Evolutionary conservation across 2,797 vertebrate genomes (phyloP).

Genomic region (Echeneis naucrates): DNA sequence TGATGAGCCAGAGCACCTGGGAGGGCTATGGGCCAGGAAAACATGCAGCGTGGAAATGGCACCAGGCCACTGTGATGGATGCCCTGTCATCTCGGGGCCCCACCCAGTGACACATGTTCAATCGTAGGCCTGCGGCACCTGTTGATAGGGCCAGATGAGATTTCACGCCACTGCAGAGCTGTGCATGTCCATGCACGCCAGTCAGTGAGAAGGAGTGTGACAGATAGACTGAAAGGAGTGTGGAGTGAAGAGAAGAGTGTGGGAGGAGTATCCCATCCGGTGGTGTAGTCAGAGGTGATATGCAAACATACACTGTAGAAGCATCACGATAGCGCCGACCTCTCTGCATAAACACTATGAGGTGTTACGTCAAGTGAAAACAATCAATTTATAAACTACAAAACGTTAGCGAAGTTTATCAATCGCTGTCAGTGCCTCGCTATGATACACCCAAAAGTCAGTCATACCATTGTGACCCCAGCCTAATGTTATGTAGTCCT

Average conservation of each 20-base stretch:
- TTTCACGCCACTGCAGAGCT: slow-evolving; percentile 44
- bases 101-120: slow-evolving; percentile 55
- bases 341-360: too few relatives aligned
- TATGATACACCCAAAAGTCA: too few relatives aligned
- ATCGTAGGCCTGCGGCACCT: slow-evolving; percentile 63
- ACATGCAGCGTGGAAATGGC: slow-evolving; percentile 30
- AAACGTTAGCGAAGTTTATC: too few relatives aligned
- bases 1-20: slow-evolving; percentile 69
- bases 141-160: slow-evolving; percentile 61
- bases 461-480: too few relatives aligned
- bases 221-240: slow-evolving; percentile 9
- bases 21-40: slow-evolving; percentile 31
- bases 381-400: too few relatives aligned
- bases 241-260: neutral
- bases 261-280: neutral
- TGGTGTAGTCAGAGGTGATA: too few relatives aligned
- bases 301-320: too few relatives aligned
- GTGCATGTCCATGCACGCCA: slow-evolving; percentile 5
- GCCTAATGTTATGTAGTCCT: too few relatives aligned
- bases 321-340: too few relatives aligned
- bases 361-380: too few relatives aligned
- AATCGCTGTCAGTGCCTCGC: too few relatives aligned
- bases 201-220: slow-evolving; percentile 1
- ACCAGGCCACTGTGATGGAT: slow-evolving; percentile 57
- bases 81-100: slow-evolving; percentile 49